phyloP scores from a whole-genome alignment of 2,113 vertebrate species.

The Crotalus horridus region DNA sequence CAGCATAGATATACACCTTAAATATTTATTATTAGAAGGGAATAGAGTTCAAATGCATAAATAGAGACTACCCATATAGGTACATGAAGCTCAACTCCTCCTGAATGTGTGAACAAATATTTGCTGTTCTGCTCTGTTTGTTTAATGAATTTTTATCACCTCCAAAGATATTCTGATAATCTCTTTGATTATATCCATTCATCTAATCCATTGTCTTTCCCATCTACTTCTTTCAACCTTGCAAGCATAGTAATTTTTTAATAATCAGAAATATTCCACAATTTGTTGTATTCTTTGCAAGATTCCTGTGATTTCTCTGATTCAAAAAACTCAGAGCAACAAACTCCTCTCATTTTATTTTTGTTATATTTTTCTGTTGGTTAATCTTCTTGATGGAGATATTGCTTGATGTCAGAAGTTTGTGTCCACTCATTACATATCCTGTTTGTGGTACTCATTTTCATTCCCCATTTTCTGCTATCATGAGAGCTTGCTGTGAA shows the following conservation, averaged over 20 bases:
- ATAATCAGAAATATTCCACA: neutral
- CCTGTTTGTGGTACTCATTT: neutral
- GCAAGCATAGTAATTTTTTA: neutral
- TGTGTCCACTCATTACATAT: neutral
- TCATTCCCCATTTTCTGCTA: neutral
- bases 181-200: neutral
- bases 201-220: neutral
- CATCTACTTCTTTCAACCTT: neutral
- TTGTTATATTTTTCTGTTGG: neutral
- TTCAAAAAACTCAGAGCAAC: neutral
- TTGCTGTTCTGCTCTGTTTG: neutral
- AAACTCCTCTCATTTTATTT: neutral
- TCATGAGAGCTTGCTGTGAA: neutral
- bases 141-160: neutral
- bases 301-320: neutral
- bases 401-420: neutral
- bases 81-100: neutral
- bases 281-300: neutral
- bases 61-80: neutral
- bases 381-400: neutral
- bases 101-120: neutral
- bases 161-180: neutral
- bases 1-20: neutral
- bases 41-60: neutral
- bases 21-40: neutral